These are phyloP conservation scores for Galaxea fascicularis DNA, from an alignment of 92 coral and sea anemone species.

Conservation along the genomic window DNA sequence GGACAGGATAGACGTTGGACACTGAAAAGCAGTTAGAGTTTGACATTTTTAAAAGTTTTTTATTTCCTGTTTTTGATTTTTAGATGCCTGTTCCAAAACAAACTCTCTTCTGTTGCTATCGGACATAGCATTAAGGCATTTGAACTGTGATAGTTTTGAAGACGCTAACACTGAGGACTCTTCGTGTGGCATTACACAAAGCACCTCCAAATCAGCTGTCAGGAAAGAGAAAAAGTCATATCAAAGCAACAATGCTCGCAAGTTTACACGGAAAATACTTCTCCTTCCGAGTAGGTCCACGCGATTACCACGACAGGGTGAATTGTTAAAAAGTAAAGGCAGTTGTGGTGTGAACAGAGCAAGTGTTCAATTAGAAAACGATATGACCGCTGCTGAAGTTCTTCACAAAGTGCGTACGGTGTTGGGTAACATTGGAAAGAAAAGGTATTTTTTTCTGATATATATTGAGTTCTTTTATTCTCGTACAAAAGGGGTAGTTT, in stretches of 20 bases:
- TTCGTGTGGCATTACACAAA: not conserved
- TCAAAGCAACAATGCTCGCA: conserved; percentile 6
- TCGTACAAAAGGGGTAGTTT: too few relatives aligned
- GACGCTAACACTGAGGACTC: not conserved
- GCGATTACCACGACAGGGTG: conserved; percentile 9
- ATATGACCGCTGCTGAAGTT: conserved; percentile 20
- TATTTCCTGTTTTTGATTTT: not conserved
- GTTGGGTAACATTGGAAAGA: conserved; percentile 15
- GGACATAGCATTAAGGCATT: conserved; percentile 10
- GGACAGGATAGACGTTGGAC: not conserved
- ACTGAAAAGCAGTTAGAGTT: not conserved
- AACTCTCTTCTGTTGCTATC: conserved; percentile 35
- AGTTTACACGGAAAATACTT: conserved; percentile 20
- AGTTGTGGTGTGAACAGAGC: conserved; percentile 11
- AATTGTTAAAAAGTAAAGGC: conserved; percentile 2
- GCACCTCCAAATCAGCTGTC: not conserved
- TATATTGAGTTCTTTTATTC: too few relatives aligned
- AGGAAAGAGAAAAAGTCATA: conserved; percentile 5
- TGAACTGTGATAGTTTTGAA: not conserved
- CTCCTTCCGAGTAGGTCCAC: conserved; percentile 29
- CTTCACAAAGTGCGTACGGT: conserved; percentile 28
- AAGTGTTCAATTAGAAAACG: not conserved
- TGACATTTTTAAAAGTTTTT: too few relatives aligned
- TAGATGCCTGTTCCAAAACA: conserved; percentile 13
- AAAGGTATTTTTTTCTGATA: conserved; percentile 7